Conservation (phyloP, 2,113 vertebrate species). For the Albula glossodonta region DNA sequence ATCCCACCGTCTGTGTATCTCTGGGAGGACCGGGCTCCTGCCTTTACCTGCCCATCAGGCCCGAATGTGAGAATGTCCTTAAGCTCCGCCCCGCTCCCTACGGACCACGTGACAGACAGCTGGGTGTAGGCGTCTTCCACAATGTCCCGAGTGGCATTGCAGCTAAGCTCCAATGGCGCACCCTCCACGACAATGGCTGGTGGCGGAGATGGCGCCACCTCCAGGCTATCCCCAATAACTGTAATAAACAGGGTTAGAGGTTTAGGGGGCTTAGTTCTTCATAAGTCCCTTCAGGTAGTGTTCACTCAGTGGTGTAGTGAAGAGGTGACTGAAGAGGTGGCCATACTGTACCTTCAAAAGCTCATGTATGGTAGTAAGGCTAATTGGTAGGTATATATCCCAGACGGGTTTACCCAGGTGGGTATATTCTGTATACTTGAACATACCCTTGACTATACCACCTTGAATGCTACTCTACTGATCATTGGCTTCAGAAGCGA, state of each 20-base stretch:
- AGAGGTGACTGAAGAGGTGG: too few relatives aligned
- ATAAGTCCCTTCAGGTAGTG: too few relatives aligned
- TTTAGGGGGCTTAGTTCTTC: too few relatives aligned
- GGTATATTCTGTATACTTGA: too few relatives aligned
- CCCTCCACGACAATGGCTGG: constrained; percentile 65
- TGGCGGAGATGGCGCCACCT: constrained; percentile 53
- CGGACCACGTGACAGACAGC: constrained; percentile 75
- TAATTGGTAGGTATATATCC: too few relatives aligned
- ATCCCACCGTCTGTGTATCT: constrained; percentile 78
- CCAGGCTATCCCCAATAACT: constrained; percentile 78
- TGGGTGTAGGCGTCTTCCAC: constrained; percentile 73
- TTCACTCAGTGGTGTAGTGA: too few relatives aligned
- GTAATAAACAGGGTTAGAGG: background rate
- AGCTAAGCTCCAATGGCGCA: constrained; percentile 70
- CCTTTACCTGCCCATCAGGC: constrained; percentile 72
- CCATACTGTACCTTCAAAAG: too few relatives aligned
- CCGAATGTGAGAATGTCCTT: constrained; percentile 78
- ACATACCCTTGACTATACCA: too few relatives aligned
- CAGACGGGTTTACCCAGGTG: too few relatives aligned
- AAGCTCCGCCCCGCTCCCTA: constrained; percentile 54
- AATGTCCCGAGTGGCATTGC: constrained; percentile 52
- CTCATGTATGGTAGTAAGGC: too few relatives aligned
- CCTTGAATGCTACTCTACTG: too few relatives aligned
- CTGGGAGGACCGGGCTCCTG: constrained; percentile 63
- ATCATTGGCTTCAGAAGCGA: too few relatives aligned